phyloP scores from a whole-genome alignment of 2,113 vertebrate genomes.

The Otolemur garnettii region DNA sequence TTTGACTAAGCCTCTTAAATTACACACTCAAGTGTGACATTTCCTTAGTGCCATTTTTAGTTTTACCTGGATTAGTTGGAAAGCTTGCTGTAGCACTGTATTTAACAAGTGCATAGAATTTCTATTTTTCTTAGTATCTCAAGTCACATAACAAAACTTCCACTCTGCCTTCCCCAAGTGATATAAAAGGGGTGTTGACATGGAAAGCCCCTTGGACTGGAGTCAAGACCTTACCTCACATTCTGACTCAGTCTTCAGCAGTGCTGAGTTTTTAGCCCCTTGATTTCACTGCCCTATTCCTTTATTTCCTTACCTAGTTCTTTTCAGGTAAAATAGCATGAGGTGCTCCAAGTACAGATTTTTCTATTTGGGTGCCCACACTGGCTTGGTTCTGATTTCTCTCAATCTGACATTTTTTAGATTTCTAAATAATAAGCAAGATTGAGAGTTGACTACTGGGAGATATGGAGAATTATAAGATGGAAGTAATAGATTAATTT shows the following conservation, averaged over 20 bases:
- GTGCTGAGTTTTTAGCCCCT: background rate
- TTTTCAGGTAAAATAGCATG: background rate
- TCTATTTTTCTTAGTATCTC: background rate
- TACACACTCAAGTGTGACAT: background rate
- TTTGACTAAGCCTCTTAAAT: background rate
- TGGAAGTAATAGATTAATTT: background rate
- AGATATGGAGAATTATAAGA: background rate
- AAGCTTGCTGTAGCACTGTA: background rate
- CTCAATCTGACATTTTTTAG: background rate
- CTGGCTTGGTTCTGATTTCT: background rate
- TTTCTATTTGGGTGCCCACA: background rate
- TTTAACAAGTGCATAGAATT: background rate
- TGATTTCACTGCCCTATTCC: background rate
- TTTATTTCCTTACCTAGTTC: background rate
- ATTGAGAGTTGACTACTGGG: background rate
- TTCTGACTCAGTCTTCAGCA: background rate
- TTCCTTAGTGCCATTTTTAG: conserved; percentile 1
- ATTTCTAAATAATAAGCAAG: background rate
- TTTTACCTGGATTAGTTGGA: background rate
- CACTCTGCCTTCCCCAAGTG: background rate
- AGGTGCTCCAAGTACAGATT: background rate
- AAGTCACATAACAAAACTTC: background rate
- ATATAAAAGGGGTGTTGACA: background rate
- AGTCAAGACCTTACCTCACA: background rate
- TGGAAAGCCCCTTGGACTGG: background rate